Conservation (phyloP, 2,113 vertebrate species). For the Pelusios castaneus region DNA sequence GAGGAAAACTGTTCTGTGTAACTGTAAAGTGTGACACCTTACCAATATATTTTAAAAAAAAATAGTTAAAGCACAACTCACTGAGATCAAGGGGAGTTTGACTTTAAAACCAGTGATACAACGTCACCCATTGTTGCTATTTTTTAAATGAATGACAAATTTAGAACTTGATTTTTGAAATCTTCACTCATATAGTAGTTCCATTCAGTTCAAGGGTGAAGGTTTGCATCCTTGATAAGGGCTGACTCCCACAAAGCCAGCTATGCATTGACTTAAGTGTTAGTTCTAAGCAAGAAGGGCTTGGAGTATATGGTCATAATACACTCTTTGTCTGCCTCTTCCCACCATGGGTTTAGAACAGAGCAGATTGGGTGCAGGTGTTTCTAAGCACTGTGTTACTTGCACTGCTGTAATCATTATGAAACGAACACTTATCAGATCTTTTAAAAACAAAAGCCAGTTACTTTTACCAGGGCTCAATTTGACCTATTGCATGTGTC, state of each 20-base stretch:
- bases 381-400: background rate
- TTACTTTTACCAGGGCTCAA: background rate
- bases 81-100: background rate
- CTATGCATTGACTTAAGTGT: background rate
- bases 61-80: no score
- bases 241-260: background rate
- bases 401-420: background rate
- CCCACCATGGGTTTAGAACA: background rate
- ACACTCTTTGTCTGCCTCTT: background rate
- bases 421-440: background rate
- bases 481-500: rapidly evolving
- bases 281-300: background rate
- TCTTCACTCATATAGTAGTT: background rate
- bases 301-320: background rate
- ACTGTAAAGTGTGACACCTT: background rate
- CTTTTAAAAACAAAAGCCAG: background rate
- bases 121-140: background rate
- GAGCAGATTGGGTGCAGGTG: background rate
- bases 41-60: no score
- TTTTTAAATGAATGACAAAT: background rate
- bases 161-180: background rate
- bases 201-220: background rate
- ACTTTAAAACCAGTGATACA: background rate
- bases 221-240: background rate
- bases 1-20: rapidly evolving